A percentile compares a stretch with the other conserved stretches of the same genome.
Conservation (phyloP, 2,113 vertebrate species). For the Tetrax tetrax region DNA sequence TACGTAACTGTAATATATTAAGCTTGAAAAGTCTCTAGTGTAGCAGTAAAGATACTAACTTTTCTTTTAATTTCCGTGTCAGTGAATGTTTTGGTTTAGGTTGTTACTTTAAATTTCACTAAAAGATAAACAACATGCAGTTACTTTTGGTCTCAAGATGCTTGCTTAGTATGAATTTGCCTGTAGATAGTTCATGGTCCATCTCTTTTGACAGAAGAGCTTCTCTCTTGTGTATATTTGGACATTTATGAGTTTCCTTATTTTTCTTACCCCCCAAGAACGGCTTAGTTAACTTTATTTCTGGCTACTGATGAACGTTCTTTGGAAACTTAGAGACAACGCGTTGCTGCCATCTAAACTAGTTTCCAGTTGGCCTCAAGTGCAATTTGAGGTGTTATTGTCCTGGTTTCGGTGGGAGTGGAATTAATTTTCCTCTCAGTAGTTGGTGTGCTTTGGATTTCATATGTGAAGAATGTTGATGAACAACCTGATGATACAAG, state of each 20-base stretch:
- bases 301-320: background rate
- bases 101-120: too few species aligned
- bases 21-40: background rate
- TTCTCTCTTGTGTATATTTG: background rate
- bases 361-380: background rate
- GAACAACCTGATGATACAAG: too few species aligned
- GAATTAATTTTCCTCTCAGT: too few species aligned
- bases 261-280: too few species aligned
- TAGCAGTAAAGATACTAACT: background rate
- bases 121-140: too few species aligned
- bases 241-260: background rate
- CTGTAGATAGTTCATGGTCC: background rate
- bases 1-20: background rate
- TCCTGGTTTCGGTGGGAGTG: too few species aligned
- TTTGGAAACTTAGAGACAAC: background rate
- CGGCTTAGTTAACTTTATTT: background rate
- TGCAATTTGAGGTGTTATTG: background rate
- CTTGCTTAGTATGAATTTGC: background rate
- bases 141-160: background rate
- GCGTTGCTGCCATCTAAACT: background rate
- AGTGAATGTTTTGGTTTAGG: background rate
- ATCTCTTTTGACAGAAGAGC: background rate
- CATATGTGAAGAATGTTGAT: too few species aligned
- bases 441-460: too few species aligned
- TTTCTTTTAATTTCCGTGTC: background rate